Evolutionary conservation across 2,888 invertebrate genomes (phyloP), one percentile per base, ranked within the genome.

Genomic region (Platycheirus rosarum): DNA sequence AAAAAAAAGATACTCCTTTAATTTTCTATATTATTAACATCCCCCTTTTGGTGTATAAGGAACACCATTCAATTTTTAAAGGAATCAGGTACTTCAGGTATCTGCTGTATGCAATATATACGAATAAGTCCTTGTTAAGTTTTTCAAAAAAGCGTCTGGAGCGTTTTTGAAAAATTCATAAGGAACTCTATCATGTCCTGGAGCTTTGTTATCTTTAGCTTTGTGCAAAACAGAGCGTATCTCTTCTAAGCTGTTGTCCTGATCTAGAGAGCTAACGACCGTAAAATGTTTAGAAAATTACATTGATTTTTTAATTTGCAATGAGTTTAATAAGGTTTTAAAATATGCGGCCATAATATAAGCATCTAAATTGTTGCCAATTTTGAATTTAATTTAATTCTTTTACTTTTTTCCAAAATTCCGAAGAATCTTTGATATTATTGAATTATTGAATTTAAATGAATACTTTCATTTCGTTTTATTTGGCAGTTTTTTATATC

Each of bases 321-420:
- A 8, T 16, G 14, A 2, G 16, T 6, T 48, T n/a, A 20, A 23
- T 3, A 20, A 3, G 13, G 20, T 48, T 23, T 48, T 48, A 8
- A 48, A 48, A 48, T 48, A 23, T 3, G 5, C 2, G 1, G 44
- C 13, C 16, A 44, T 5, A 18, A 14, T 44, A 44, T 44, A 3
- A 3, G 9, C 48, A 48, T 23, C 23, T 6, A 48, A 13, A n/a
- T 20, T 48, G 14, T 29, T 51, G 2, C 49, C 8, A 14, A n/a
- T n/a, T n/a, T n/a, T n/a, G n/a, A n/a, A n/a, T n/a, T n/a, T 26
- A 2, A 51, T 51, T 16, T 51, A 51, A 11, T 51, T 29, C 49
- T 9, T 14, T 51, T 0, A 51, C 29, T 29, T 29, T 23, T 51
- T 51, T 51, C 49, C 29, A 51, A 14, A 51, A 51, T 8, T 51